Conservation (phyloP, 92 coral and sea anemone species). For the Parazoanthus atlanticus region DNA sequence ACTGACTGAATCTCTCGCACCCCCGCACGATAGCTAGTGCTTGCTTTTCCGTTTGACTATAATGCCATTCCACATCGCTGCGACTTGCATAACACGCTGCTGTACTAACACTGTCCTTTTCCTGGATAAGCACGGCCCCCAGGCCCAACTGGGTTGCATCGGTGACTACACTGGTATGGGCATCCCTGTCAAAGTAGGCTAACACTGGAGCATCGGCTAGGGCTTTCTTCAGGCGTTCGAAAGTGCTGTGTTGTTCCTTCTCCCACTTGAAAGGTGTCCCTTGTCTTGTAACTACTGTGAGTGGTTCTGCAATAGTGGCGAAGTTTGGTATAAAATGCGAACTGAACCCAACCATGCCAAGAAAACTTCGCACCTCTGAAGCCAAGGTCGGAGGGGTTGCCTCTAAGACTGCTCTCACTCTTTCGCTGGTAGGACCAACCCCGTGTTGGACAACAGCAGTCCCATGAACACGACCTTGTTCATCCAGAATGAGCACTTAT, state of each 20-base stretch:
- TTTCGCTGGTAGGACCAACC: constrained; percentile 46
- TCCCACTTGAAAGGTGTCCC: constrained; percentile 42
- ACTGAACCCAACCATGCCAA: constrained; percentile 41
- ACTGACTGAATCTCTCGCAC: constrained; percentile 1
- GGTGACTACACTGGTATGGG: constrained; percentile 46
- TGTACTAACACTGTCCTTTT: constrained; percentile 37
- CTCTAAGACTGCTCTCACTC: constrained; percentile 43
- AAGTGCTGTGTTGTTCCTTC: constrained; percentile 38
- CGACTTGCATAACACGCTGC: constrained; percentile 47
- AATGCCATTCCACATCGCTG: constrained; percentile 30
- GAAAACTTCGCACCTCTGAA: constrained; percentile 48
- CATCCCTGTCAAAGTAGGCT: constrained; percentile 53
- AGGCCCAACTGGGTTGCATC: constrained; percentile 47
- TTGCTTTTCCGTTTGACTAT: constrained; percentile 54
- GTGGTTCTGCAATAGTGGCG: constrained; percentile 46
- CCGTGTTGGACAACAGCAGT: constrained; percentile 49
- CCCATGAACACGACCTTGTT: constrained; percentile 49
- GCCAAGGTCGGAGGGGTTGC: constrained; percentile 42
- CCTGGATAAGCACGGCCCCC: constrained; percentile 42
- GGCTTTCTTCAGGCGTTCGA: constrained; percentile 44
- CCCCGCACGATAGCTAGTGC: constrained; percentile 57
- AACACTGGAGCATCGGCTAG: constrained; percentile 47
- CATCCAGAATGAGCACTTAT: constrained; percentile 52
- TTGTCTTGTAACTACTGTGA: constrained; percentile 41
- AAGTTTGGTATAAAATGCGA: constrained; percentile 49